Conservation (phyloP, 2,113 vertebrate genomes). For the Campylomormyrus tamandua region DNA sequence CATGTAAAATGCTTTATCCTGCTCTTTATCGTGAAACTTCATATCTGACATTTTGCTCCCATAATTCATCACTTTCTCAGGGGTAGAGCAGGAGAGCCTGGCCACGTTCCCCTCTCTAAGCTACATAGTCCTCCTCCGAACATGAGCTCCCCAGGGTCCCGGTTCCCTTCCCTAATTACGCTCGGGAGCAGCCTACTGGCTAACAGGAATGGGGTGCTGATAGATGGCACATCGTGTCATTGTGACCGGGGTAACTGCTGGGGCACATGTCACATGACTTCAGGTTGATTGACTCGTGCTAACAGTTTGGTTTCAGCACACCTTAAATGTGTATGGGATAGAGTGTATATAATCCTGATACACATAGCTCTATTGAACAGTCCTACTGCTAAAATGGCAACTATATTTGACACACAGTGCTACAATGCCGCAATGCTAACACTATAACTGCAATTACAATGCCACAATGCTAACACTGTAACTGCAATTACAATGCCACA, state of each 20-base stretch:
- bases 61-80: neutral
- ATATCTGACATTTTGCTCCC: neutral
- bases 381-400: neutral
- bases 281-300: neutral
- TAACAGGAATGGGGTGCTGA: neutral
- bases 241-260: neutral
- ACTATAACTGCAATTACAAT: neutral
- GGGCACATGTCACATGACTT: neutral
- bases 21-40: neutral
- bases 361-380: neutral
- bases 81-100: neutral
- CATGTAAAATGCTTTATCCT: neutral
- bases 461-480: neutral
- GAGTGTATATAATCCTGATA: neutral
- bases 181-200: neutral
- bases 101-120: neutral
- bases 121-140: neutral
- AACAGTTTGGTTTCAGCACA: neutral
- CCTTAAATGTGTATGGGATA: neutral
- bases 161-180: neutral
- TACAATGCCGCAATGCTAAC: neutral
- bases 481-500: neutral
- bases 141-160: neutral
- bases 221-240: neutral
- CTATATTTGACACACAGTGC: neutral